Evolutionary conservation across 2,797 vertebrate species (phyloP).

Genomic region (Melanotaenia maccullochi): DNA sequence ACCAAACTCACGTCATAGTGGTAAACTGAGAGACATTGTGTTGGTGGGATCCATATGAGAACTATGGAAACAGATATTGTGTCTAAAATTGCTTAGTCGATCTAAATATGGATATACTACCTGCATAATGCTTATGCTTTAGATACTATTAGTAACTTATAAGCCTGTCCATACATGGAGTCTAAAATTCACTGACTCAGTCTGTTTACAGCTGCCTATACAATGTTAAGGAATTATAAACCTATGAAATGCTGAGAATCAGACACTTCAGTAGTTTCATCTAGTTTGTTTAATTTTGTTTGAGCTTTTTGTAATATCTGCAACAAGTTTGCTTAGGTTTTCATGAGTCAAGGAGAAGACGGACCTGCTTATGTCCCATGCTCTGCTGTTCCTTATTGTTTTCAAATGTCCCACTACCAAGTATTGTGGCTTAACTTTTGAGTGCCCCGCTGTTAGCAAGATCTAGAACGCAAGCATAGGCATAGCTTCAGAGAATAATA

Average conservation of each 20-base stretch:
- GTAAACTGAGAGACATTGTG: too few relatives aligned
- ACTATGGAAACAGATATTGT: too few relatives aligned
- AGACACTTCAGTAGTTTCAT: not conserved
- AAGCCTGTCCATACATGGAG: too few relatives aligned
- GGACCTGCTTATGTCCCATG: too few relatives aligned
- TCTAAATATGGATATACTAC: too few relatives aligned
- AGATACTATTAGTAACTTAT: too few relatives aligned
- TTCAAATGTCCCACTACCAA: not conserved
- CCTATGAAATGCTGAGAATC: not conserved
- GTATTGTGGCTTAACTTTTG: not conserved
- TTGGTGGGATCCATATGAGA: too few relatives aligned
- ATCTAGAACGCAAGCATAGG: not conserved
- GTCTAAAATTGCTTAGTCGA: too few relatives aligned
- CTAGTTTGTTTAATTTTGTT: not conserved
- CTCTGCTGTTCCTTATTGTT: not conserved
- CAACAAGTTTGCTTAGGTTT: not conserved
- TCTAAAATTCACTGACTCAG: too few relatives aligned
- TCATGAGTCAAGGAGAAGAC: not conserved
- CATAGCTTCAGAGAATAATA: not conserved
- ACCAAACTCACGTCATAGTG: too few relatives aligned
- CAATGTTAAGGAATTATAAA: not conserved
- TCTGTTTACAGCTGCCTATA: too few relatives aligned
- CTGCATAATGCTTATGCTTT: too few relatives aligned
- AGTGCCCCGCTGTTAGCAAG: not conserved
- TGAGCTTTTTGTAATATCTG: not conserved